Conservation (phyloP, 2,797 vertebrate species). For the Lutra lutra region DNA sequence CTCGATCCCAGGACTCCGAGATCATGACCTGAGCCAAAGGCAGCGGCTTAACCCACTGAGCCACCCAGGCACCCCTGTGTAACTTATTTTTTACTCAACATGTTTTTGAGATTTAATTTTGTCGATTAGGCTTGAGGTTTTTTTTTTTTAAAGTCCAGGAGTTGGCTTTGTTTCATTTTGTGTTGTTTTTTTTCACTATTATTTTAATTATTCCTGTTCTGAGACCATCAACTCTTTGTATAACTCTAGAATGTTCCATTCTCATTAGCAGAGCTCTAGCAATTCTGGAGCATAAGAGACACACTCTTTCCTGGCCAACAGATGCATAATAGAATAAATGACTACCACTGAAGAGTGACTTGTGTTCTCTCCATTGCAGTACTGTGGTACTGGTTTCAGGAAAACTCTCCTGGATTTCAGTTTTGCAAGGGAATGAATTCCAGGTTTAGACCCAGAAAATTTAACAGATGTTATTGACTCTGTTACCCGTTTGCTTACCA, state of each 20-base stretch:
- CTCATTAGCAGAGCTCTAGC: background rate
- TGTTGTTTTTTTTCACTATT: background rate
- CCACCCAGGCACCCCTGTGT: too few species aligned
- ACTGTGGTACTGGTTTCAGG: background rate
- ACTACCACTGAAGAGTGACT: background rate
- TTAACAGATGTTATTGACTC: background rate
- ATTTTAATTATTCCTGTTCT: background rate
- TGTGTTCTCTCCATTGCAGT: background rate
- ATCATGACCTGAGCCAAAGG: too few species aligned
- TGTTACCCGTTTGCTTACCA: background rate
- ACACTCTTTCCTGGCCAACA: background rate
- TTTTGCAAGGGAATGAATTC: slow-evolving; percentile 29
- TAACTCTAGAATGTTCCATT: background rate
- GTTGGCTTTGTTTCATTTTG: background rate
- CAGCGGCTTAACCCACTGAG: too few species aligned
- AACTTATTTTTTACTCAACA: background rate
- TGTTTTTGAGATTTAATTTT: background rate
- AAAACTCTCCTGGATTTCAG: background rate
- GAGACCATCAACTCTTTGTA: background rate
- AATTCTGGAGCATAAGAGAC: background rate
- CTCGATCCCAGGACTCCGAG: too few species aligned
- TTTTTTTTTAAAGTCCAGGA: background rate
- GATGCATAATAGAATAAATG: background rate
- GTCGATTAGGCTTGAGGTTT: background rate
- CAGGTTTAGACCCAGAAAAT: background rate